Evolutionary conservation across 92 coral and sea anemone species (phyloP).

Genomic region (Epizoanthus illoricatus): DNA sequence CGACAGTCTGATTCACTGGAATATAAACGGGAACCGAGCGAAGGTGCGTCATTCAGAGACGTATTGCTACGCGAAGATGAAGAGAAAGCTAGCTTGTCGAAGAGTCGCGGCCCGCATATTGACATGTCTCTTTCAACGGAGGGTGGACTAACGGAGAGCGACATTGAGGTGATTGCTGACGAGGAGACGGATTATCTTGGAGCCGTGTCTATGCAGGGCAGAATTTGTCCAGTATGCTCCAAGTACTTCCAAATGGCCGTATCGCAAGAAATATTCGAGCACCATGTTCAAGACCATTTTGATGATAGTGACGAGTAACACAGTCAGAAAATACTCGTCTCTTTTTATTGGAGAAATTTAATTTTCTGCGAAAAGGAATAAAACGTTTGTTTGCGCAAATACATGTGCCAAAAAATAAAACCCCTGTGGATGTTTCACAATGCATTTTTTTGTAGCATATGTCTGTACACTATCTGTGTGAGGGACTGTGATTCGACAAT

Average conservation of each 20-base stretch:
- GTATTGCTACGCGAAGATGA: conserved; percentile 23
- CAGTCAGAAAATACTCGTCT: background rate
- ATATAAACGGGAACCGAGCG: background rate
- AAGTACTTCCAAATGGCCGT: conserved; percentile 28
- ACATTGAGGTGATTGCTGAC: conserved; percentile 61
- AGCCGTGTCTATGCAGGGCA: conserved; percentile 48
- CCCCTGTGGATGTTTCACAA: too few species aligned
- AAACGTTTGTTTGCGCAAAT: too few species aligned
- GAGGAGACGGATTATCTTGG: conserved; percentile 48
- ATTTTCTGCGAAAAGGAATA: background rate
- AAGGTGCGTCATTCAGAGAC: conserved; percentile 12
- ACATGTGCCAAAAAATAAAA: too few species aligned
- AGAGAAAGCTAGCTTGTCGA: background rate
- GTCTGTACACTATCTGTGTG: too few species aligned
- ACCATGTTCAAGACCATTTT: conserved; percentile 65
- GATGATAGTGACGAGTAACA: conserved; percentile 29
- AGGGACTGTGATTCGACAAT: too few species aligned
- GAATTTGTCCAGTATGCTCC: conserved; percentile 69
- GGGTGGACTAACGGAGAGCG: conserved; percentile 40
- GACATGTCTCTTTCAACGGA: conserved; percentile 5
- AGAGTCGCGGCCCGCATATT: background rate
- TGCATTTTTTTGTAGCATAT: too few species aligned
- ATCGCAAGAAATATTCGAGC: conserved; percentile 56
- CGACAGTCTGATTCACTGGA: background rate
- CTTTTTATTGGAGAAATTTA: background rate